A percentile compares a stretch with the other conserved stretches of the same genome.
These are phyloP conservation scores for Sigmodon hispidus DNA, from an alignment of 2,113 vertebrate species.

Conservation along the genomic window DNA sequence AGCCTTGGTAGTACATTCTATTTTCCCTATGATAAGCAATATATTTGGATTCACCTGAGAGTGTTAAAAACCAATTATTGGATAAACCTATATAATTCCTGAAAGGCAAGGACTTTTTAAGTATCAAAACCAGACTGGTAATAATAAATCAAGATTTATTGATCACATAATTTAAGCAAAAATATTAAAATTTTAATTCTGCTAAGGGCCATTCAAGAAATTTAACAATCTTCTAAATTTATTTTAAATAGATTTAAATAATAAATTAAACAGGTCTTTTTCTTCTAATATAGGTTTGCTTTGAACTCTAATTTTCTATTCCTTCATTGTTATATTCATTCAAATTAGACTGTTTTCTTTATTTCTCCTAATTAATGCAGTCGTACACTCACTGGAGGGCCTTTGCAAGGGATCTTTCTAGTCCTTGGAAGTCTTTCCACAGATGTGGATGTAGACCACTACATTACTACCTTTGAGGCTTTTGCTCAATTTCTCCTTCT, in stretches of 20 bases:
- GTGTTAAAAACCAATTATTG: slow-evolving; percentile 48
- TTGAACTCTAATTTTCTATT: background rate
- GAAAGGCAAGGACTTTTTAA: slow-evolving; percentile 54
- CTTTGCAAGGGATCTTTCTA: background rate
- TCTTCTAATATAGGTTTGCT: background rate
- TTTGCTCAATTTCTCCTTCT: background rate
- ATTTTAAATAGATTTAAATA: background rate
- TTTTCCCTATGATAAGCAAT: slow-evolving; percentile 60
- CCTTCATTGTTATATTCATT: background rate
- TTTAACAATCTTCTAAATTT: background rate
- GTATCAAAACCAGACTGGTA: slow-evolving; percentile 68
- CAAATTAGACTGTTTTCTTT: background rate
- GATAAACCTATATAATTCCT: slow-evolving; percentile 64
- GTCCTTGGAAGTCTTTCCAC: background rate
- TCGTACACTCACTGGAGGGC: background rate
- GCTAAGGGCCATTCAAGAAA: background rate
- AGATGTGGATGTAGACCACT: background rate
- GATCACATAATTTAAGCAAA: slow-evolving; percentile 47
- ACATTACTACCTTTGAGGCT: background rate
- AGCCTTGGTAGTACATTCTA: background rate
- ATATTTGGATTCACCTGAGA: slow-evolving; percentile 55
- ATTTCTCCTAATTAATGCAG: background rate
- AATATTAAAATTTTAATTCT: slow-evolving; percentile 14
- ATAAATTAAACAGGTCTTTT: background rate
- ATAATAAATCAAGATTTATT: slow-evolving; percentile 65